Evolutionary conservation across 2,888 invertebrate genomes (phyloP).

Genomic region (Sicus ferrugineus): DNA sequence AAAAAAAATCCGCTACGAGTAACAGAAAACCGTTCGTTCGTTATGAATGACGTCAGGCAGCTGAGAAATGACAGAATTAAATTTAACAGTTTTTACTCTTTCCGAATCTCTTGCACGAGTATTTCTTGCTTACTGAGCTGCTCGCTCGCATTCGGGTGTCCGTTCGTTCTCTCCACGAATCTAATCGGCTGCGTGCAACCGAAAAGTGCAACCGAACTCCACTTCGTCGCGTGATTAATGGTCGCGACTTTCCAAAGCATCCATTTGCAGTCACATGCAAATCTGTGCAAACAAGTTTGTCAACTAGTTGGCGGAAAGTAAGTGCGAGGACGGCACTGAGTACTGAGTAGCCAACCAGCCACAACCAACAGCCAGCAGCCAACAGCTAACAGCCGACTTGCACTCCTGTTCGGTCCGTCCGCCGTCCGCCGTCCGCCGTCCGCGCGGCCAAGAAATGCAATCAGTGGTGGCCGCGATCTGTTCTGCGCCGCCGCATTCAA

Average conservation of each 20-base stretch:
- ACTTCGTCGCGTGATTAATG: constrained; percentile 20
- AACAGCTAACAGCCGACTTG: neutral
- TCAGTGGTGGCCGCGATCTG: constrained; percentile 10
- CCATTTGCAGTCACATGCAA: constrained; percentile 9
- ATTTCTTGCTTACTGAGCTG: neutral
- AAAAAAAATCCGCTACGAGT: neutral
- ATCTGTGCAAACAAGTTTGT: constrained; percentile 26
- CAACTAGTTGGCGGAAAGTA: neutral
- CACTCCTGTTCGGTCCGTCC: constrained; percentile 9
- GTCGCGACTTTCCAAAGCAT: constrained; percentile 14
- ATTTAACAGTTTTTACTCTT: too few relatives aligned
- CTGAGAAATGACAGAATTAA: neutral
- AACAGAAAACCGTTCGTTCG: constrained; percentile 15
- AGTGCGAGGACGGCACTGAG: neutral
- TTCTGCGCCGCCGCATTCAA: neutral
- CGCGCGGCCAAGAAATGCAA: constrained; percentile 2
- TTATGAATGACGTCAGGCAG: constrained; percentile 22
- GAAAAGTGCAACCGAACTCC: neutral
- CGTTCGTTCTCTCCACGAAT: neutral
- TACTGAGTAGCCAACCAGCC: neutral
- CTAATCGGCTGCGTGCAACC: neutral
- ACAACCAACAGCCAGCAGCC: neutral
- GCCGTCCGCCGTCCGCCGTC: too few relatives aligned
- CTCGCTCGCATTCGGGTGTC: neutral
- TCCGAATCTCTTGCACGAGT: neutral